Evolutionary conservation across 2,113 vertebrate genomes (phyloP).

Genomic region (Leucopsar rothschildi): DNA sequence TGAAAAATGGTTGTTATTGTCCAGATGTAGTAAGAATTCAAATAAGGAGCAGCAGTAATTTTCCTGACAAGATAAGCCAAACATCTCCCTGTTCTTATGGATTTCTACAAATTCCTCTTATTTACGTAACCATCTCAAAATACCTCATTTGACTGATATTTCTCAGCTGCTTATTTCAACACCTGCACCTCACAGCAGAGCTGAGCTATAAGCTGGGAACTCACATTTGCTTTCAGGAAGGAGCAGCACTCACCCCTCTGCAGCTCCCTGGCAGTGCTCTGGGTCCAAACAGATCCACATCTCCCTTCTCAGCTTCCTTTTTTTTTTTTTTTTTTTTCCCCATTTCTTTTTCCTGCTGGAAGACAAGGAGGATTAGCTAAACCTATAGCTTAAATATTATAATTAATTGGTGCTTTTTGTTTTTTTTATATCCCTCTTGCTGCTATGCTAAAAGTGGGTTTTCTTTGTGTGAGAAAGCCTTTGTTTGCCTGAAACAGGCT

Average conservation of each 20-base stretch:
- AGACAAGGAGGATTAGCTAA: not conserved
- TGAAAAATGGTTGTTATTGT: not conserved
- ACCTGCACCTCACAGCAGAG: not conserved
- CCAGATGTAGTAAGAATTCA: not conserved
- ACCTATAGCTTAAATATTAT: not conserved
- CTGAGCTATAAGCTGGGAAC: not conserved
- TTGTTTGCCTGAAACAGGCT: conserved; percentile 8
- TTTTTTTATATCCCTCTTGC: not conserved
- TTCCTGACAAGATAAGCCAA: not conserved
- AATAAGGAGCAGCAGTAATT: not conserved
- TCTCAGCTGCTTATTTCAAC: not conserved
- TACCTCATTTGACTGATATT: not conserved
- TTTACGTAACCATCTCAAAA: not conserved
- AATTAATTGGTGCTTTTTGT: not conserved
- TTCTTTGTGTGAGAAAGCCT: not conserved
- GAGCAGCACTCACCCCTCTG: not conserved
- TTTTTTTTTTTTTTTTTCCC: not conserved
- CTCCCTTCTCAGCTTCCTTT: not conserved
- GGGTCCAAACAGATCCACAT: not conserved
- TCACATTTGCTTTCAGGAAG: not conserved
- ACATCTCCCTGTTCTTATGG: not conserved
- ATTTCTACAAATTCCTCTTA: not conserved
- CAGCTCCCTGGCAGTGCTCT: not conserved
- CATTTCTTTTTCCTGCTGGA: not conserved
- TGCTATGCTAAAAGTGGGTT: not conserved